Evolutionary conservation across 2,888 invertebrate species (phyloP), one percentile per base, ranked within the genome.

Genomic region (Orgyia antiqua): DNA sequence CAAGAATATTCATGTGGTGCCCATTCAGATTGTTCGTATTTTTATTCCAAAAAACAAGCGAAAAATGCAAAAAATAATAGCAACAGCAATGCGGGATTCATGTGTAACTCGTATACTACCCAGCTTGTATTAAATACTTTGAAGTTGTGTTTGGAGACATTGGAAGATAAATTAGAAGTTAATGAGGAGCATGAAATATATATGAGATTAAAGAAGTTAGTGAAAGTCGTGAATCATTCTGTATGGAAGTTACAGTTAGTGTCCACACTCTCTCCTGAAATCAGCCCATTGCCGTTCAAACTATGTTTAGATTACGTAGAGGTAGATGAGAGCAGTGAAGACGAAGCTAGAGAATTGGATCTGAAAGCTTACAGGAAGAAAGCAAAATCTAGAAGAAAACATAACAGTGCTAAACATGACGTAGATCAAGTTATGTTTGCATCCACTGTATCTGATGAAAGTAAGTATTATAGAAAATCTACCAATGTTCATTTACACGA

Each of bases 241-340:
- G 76, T 88, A 36, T 94, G 93, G 93, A 88, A 93, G 54, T 78
- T 92, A 49, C 91, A 93, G 56, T 67, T 94, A 25, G 88, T 93
- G n/a, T 88, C 88, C 0, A 88, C 86, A 33, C 65, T 87, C 1
- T 84, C 89, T 3, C 87, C 87, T 2, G 73, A 83, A 19, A 70
- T 74, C 3, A 82, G 78, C 38, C 78, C 79, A 5, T 68, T 83
- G 33, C 69, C 71, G 13, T 45, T 80, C 3, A 82, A 83, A 38
- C 56, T 84, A 1, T 84, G 83, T 34, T 58, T 82, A 25, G 83
- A 87, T 40, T 87, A 86, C 41, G 84, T 86, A 0, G 80, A 84
- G 51, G 78, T 82, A 1, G 73, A 70, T 31, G 75, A 74, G 10
- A 87, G 87, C 35, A 87, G 84, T 32, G 87, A 86, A 9, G 87